Conservation (phyloP, 2,797 vertebrate genomes). For the Lutjanus campechanus region DNA sequence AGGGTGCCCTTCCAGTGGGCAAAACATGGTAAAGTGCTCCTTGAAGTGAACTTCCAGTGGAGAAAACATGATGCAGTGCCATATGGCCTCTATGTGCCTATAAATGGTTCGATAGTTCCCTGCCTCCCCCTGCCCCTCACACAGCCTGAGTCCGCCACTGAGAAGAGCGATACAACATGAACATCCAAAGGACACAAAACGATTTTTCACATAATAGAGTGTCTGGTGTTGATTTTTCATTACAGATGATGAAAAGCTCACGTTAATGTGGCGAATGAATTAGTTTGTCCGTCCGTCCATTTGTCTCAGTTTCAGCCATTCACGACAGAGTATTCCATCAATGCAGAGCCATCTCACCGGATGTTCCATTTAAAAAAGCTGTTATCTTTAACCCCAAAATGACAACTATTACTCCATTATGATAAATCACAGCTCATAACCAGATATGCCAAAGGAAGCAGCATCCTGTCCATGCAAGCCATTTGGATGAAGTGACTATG, state of each 20-base stretch:
- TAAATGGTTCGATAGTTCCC: too few species aligned
- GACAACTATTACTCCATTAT: conserved; percentile 76
- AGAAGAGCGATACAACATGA: conserved; percentile 34
- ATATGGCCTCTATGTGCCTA: too few species aligned
- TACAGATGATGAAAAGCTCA: conserved; percentile 73
- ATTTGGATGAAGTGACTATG: conserved; percentile 81
- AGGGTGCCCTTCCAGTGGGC: too few species aligned
- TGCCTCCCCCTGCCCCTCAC: too few species aligned
- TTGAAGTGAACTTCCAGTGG: too few species aligned
- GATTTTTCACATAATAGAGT: conserved; percentile 59
- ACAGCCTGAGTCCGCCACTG: too few species aligned
- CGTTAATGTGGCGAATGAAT: conserved; percentile 68
- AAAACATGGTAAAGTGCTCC: too few species aligned
- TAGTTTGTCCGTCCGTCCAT: conserved; percentile 69
- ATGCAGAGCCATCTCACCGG: conserved; percentile 65
- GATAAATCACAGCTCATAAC: conserved; percentile 81
- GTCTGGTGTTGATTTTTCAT: conserved; percentile 77
- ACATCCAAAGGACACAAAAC: conserved; percentile 40
- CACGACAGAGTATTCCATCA: conserved; percentile 71
- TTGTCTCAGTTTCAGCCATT: conserved; percentile 77
- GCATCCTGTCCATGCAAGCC: conserved; percentile 70
- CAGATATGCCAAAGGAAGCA: conserved; percentile 77
- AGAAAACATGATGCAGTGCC: too few species aligned
- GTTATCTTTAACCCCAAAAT: conserved; percentile 80
- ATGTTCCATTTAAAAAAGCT: conserved; percentile 74